A percentile compares a stretch with the other conserved stretches of the same genome.
phyloP scores from a whole-genome alignment of 2,888 invertebrate species.

The Himalopsyche japonica region DNA sequence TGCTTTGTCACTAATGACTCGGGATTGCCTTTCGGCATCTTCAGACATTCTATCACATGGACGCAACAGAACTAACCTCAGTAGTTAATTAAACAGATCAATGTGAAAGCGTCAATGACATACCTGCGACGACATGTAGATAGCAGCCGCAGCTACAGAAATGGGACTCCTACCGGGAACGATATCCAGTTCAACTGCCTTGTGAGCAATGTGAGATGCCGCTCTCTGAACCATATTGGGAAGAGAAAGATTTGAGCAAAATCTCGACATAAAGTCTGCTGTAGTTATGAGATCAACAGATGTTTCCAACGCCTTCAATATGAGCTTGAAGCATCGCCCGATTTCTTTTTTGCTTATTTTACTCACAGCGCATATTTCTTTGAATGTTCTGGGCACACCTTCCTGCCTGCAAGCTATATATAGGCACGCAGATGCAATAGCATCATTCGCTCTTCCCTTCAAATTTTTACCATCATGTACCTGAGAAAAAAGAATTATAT shows the following conservation, averaged over 20 bases:
- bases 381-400: conserved; percentile 97
- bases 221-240: conserved; percentile 90
- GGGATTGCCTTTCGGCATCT: too few species aligned
- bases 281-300: conserved; percentile 97
- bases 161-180: conserved; percentile 98
- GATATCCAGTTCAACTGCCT: conserved; percentile 95
- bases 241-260: conserved; percentile 91
- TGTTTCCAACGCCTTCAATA: conserved; percentile 93
- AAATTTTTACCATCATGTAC: conserved; percentile 94
- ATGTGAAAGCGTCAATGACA: background rate
- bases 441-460: conserved; percentile 95
- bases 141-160: conserved; percentile 98
- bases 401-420: conserved; percentile 99
- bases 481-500: conserved; percentile 45
- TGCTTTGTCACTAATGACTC: too few species aligned
- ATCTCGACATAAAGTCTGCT: conserved; percentile 98
- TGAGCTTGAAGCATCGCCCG: conserved; percentile 96
- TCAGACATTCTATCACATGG: too few species aligned
- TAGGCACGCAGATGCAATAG: conserved; percentile 97
- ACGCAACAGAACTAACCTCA: too few species aligned
- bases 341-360: conserved; percentile 99
- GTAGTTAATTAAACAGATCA: too few species aligned
- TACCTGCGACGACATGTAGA: conserved; percentile 98
- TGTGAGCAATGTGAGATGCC: conserved; percentile 95
- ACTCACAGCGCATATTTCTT: conserved; percentile 98